Conservation (phyloP, 1,140 invertebrate genomes). For the Wasmannia auropunctata region DNA sequence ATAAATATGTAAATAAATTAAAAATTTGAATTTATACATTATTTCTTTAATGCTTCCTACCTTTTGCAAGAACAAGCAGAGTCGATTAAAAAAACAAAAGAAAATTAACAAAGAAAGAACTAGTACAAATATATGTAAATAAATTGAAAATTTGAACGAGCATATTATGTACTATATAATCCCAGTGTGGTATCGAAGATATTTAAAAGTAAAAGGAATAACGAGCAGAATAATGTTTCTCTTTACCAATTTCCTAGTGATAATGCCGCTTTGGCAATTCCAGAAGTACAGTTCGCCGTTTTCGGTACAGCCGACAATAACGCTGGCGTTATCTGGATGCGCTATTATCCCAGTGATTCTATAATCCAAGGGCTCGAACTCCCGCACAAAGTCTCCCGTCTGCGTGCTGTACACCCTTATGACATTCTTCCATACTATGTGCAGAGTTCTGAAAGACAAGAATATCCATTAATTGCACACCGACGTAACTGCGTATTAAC, state of each 20-base stretch:
- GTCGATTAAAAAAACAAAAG: neutral
- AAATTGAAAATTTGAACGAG: neutral
- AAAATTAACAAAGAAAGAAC: neutral
- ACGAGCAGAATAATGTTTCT: constrained; percentile 1
- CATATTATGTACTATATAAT: neutral
- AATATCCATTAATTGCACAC: constrained; percentile 32
- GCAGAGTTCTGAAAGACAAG: constrained; percentile 85
- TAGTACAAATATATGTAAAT: neutral
- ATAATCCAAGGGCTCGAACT: constrained; percentile 84
- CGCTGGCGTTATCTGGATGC: constrained; percentile 82
- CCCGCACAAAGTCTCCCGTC: constrained; percentile 85
- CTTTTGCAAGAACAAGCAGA: neutral
- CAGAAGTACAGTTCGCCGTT: constrained; percentile 85
- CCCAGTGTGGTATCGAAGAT: neutral
- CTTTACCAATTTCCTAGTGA: constrained; percentile 83
- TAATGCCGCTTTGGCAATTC: constrained; percentile 85
- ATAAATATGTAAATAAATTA: too few species aligned
- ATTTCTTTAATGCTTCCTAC: too few species aligned
- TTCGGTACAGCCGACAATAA: constrained; percentile 86
- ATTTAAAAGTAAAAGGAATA: neutral
- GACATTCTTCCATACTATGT: constrained; percentile 85
- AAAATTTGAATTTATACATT: too few species aligned
- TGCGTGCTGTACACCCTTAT: constrained; percentile 87
- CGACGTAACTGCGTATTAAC: constrained; percentile 29
- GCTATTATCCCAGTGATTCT: constrained; percentile 85